A percentile compares a stretch with the other conserved stretches of the same genome.
These are phyloP conservation scores for Halcyon senegalensis DNA, from an alignment of 2,113 vertebrate genomes.

Conservation along the genomic window DNA sequence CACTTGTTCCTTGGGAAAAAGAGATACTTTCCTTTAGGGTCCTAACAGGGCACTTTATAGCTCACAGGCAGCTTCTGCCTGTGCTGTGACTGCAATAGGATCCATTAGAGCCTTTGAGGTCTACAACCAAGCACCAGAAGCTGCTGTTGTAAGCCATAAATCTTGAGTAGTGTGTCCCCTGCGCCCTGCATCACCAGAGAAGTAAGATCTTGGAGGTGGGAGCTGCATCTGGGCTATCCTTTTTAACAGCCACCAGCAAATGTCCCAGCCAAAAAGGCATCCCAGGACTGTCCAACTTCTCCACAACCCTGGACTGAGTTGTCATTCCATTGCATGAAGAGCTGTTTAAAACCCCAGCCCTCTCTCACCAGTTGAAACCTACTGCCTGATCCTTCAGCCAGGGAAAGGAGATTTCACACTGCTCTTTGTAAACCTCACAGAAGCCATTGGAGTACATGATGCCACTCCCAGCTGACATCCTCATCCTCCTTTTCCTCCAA, in stretches of 20 bases:
- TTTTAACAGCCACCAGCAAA: neutral
- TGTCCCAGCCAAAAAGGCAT: neutral
- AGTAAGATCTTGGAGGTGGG: neutral
- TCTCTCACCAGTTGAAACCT: neutral
- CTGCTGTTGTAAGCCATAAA: neutral
- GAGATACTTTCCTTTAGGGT: neutral
- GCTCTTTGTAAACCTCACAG: neutral
- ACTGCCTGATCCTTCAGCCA: neutral
- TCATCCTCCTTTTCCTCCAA: neutral
- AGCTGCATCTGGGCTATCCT: too few species aligned
- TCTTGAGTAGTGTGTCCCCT: neutral
- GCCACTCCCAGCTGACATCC: neutral
- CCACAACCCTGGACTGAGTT: neutral
- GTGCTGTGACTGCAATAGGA: neutral
- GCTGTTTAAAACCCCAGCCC: neutral
- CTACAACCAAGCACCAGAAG: neutral
- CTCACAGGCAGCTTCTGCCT: neutral
- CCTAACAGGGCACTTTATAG: neutral
- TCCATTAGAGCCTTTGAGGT: neutral
- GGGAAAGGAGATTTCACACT: neutral
- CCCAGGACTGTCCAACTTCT: neutral
- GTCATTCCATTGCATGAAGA: neutral
- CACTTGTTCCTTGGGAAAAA: neutral
- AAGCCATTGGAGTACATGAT: rapidly evolving
- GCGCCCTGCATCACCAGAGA: neutral